A percentile compares a stretch with the other conserved stretches of the same genome.
phyloP scores from a whole-genome alignment of 1,140 invertebrate genomes.

The Coptotermes formosanus region DNA sequence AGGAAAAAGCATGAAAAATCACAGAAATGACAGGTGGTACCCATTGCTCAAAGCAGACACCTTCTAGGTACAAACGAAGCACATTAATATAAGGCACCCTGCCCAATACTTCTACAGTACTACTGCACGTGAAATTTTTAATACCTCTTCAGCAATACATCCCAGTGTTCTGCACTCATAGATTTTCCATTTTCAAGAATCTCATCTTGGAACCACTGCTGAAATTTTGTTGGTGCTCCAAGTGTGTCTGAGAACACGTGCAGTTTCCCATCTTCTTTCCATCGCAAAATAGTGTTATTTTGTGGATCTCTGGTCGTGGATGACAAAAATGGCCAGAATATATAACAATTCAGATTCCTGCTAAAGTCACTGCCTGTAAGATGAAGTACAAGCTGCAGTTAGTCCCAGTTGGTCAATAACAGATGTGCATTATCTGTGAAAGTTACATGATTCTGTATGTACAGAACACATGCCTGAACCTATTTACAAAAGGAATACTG shows the following conservation, averaged over 20 bases:
- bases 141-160: not conserved
- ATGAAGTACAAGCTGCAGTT: not conserved
- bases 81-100: no score
- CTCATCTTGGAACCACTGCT: not conserved
- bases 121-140: no score
- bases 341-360: constrained; percentile 37
- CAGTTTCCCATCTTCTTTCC: not conserved
- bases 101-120: no score
- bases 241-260: not conserved
- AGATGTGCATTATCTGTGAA: no score
- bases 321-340: constrained; percentile 45
- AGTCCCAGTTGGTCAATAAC: no score
- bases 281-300: not conserved
- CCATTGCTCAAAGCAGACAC: no score
- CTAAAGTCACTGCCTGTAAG: not conserved
- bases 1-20: no score
- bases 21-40: no score
- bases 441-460: no score
- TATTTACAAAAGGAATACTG: no score
- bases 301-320: constrained; percentile 42
- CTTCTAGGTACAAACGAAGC: no score
- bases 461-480: no score
- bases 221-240: not conserved
- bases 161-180: not conserved
- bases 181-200: not conserved